Evolutionary conservation across 2,113 vertebrate genomes (phyloP).

Genomic region (Neoarius graeffei): DNA sequence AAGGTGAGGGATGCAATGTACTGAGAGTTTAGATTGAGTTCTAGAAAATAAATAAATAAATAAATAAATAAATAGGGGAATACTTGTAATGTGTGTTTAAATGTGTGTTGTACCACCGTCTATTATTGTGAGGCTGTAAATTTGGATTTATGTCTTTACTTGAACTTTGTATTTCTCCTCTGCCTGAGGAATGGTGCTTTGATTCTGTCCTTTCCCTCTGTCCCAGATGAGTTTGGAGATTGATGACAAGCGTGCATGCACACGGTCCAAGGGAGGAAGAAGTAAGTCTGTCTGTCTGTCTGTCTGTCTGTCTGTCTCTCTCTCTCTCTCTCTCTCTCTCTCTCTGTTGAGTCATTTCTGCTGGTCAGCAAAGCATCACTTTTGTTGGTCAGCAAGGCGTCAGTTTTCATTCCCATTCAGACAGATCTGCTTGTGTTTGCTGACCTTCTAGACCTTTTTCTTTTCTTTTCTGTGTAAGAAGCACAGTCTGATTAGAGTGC

Average conservation of each 20-base stretch:
- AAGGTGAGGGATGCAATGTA: neutral
- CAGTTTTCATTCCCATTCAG: slow-evolving; percentile 45
- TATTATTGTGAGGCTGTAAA: slow-evolving; percentile 27
- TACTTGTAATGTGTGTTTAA: neutral
- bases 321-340: slow-evolving; percentile 22
- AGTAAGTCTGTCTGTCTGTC: slow-evolving; percentile 73
- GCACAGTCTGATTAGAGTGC: neutral
- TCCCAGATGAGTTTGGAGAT: slow-evolving; percentile 92
- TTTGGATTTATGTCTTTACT: neutral
- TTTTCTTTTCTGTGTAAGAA: neutral
- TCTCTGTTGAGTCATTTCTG: slow-evolving; percentile 38
- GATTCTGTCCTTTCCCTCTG: slow-evolving; percentile 17
- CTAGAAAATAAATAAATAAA: neutral
- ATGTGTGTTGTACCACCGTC: slow-evolving; percentile 5
- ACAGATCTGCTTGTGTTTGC: slow-evolving; percentile 30
- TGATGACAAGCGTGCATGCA: slow-evolving; percentile 89
- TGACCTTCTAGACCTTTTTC: neutral
- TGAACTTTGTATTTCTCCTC: slow-evolving; percentile 29
- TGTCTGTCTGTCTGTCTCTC: neutral
- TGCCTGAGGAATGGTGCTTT: neutral
- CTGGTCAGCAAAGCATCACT: slow-evolving; percentile 50
- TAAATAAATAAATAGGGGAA: neutral
- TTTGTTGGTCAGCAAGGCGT: slow-evolving; percentile 47
- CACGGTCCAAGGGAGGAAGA: slow-evolving; percentile 89
- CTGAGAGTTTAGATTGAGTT: neutral